Evolutionary conservation across 1,140 invertebrate species (phyloP).

Genomic region (Aphelinus certus): DNA sequence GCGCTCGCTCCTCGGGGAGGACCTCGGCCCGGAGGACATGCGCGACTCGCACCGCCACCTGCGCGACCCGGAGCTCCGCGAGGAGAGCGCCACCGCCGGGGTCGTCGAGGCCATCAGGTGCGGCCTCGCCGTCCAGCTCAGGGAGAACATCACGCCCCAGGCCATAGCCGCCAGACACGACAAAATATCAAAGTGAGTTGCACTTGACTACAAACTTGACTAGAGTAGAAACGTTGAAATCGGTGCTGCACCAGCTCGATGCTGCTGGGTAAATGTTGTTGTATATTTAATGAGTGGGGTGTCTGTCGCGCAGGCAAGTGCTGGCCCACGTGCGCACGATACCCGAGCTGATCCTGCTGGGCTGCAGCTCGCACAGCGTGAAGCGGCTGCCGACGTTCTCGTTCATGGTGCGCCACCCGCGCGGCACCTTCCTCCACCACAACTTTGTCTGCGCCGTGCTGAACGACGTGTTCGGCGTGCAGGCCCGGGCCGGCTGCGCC

Average conservation of each 20-base stretch:
- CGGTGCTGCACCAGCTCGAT: too few species aligned
- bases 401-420: constrained; percentile 83
- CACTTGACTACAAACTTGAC: too few species aligned
- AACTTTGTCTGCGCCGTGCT: constrained; percentile 89
- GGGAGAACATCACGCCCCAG: constrained; percentile 80
- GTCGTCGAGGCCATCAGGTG: constrained; percentile 86
- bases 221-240: too few species aligned
- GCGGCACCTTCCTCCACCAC: constrained; percentile 86
- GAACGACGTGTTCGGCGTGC: constrained; percentile 93
- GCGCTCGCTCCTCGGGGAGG: constrained; percentile 65
- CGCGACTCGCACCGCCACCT: constrained; percentile 61
- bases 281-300: too few species aligned
- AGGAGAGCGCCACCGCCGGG: constrained; percentile 87
- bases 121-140: constrained; percentile 87
- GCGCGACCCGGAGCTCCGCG: constrained; percentile 70
- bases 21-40: constrained; percentile 59
- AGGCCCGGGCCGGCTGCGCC: constrained; percentile 85
- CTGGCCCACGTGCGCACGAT: constrained; percentile 78
- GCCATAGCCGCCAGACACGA: constrained; percentile 80
- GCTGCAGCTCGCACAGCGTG: constrained; percentile 72
- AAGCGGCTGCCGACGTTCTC: constrained; percentile 86
- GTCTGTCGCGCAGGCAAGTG: constrained; percentile 71
- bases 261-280: too few species aligned
- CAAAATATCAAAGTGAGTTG: constrained; percentile 74
- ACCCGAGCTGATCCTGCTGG: constrained; percentile 82